phyloP scores from a whole-genome alignment of 2,888 invertebrate genomes.

The Mylabris sibirica region DNA sequence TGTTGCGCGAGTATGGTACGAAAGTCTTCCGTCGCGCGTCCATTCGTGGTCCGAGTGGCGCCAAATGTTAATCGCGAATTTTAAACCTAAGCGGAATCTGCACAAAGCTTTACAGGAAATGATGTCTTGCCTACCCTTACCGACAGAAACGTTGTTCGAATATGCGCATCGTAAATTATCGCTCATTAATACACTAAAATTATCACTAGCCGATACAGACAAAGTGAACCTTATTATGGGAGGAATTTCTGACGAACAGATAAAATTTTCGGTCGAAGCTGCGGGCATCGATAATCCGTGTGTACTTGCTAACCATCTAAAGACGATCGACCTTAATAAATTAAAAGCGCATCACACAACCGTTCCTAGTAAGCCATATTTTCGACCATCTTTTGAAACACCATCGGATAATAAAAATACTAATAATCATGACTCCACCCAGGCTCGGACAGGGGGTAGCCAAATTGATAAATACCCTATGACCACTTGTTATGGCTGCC shows the following conservation, averaged over 20 bases:
- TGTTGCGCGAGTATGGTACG: constrained; percentile 27
- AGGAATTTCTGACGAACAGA: constrained; percentile 21
- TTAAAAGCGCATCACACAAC: too few species aligned
- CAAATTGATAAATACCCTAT: too few species aligned
- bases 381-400: too few species aligned
- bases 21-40: constrained; percentile 21
- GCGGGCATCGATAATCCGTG: constrained; percentile 24
- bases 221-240: constrained; percentile 23
- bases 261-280: constrained; percentile 26
- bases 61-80: constrained; percentile 18
- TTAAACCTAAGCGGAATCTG: constrained; percentile 24
- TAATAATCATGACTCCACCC: too few species aligned
- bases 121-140: constrained; percentile 18
- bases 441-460: too few species aligned
- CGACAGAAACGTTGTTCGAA: constrained; percentile 18
- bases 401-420: too few species aligned
- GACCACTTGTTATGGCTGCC: too few species aligned
- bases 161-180: constrained; percentile 27
- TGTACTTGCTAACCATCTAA: constrained; percentile 24
- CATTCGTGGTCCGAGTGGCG: constrained; percentile 30
- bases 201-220: constrained; percentile 12
- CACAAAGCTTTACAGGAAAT: constrained; percentile 17
- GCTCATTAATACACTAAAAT: constrained; percentile 26
- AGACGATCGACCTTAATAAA: constrained; percentile 15
- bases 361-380: too few species aligned